Conservation (phyloP, 2,113 vertebrate species). For the Hippolais icterina region DNA sequence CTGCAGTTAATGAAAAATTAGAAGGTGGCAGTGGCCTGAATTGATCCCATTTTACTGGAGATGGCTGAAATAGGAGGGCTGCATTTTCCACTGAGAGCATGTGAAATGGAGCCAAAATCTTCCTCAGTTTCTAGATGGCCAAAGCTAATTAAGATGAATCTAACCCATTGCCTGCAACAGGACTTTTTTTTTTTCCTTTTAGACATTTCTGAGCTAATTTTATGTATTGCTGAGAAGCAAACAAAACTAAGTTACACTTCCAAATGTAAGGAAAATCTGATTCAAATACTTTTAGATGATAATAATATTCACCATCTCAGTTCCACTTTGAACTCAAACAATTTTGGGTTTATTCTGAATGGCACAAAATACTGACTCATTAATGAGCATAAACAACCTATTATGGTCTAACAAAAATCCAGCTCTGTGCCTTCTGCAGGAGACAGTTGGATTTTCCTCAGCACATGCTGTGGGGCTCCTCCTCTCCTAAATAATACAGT, state of each 20-base stretch:
- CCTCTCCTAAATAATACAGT: neutral
- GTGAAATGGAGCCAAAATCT: neutral
- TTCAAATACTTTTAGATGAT: neutral
- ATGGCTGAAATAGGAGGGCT: neutral
- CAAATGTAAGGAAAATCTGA: neutral
- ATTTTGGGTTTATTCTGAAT: neutral
- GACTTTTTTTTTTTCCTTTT: neutral
- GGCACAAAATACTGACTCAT: neutral
- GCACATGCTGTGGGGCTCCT: neutral
- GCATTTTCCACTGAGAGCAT: neutral
- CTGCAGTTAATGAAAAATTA: neutral
- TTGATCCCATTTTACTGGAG: neutral
- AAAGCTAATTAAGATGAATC: neutral
- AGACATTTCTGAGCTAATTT: neutral
- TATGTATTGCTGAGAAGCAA: neutral
- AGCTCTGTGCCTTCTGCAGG: neutral
- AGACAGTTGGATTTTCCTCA: neutral
- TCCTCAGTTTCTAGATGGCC: neutral
- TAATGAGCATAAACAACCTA: neutral
- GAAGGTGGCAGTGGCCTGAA: neutral
- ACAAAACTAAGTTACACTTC: neutral
- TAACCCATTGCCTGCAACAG: rapidly evolving
- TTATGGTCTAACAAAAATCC: neutral
- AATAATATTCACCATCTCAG: neutral
- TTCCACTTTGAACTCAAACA: neutral